Conservation (phyloP, 2,113 vertebrate genomes). For the Chamaetylas fuelleborni region DNA sequence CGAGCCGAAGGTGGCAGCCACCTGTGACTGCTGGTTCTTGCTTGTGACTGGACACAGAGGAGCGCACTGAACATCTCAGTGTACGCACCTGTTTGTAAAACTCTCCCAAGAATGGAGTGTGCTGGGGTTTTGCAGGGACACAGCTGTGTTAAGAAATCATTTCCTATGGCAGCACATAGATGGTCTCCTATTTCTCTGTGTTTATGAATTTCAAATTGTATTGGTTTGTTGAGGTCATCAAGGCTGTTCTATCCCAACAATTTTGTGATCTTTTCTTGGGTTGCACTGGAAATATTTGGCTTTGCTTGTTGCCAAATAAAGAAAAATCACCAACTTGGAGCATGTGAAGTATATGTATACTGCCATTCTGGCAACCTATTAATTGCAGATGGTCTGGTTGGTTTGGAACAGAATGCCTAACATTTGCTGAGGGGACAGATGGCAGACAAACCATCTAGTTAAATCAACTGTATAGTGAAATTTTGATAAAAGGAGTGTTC, state of each 20-base stretch:
- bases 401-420: conserved; percentile 38
- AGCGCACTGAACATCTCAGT: rapidly evolving
- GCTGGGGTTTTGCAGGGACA: not conserved
- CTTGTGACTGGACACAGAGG: not conserved
- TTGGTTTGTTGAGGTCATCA: not conserved
- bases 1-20: not conserved
- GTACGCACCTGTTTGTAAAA: not conserved
- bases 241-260: not conserved
- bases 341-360: not conserved
- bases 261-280: not conserved
- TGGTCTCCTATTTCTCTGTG: not conserved
- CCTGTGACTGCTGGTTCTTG: not conserved
- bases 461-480: not conserved
- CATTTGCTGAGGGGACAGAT: conserved; percentile 39
- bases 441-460: conserved; percentile 43
- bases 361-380: conserved; percentile 40
- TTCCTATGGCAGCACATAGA: rapidly evolving
- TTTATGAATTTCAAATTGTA: not conserved
- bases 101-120: not conserved
- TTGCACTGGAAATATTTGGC: conserved; percentile 38
- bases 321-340: not conserved
- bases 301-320: conserved; percentile 50
- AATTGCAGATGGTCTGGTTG: conserved; percentile 51
- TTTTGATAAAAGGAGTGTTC: not conserved
- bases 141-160: not conserved